Evolutionary conservation across 2,113 vertebrate genomes (phyloP).

Genomic region (Eudyptes chrysolophus): DNA sequence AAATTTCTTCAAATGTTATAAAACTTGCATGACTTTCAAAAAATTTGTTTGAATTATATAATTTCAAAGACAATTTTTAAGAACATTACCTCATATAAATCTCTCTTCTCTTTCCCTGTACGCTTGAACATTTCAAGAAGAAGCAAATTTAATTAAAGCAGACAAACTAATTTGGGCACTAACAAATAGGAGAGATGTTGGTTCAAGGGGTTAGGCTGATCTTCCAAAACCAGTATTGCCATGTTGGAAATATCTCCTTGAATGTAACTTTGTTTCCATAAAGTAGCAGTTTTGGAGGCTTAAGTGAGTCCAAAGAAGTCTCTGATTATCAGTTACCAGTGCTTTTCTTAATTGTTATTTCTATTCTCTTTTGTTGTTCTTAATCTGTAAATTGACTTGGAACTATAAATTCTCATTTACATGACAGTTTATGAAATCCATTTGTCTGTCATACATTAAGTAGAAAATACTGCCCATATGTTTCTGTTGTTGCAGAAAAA

Average conservation of each 20-base stretch:
- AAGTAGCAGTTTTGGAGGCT: background rate
- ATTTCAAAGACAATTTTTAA: background rate
- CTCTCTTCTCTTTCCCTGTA: background rate
- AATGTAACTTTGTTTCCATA: background rate
- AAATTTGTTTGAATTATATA: background rate
- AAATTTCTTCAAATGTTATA: background rate
- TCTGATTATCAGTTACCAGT: background rate
- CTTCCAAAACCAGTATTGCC: background rate
- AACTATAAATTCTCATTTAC: background rate
- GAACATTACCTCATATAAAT: background rate
- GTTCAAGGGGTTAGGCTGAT: background rate
- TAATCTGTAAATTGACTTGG: background rate
- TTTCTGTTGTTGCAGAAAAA: background rate
- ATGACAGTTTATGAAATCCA: background rate
- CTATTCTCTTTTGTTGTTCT: background rate
- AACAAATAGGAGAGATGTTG: background rate
- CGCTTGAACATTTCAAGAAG: background rate
- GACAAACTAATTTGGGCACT: background rate
- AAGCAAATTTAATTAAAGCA: background rate
- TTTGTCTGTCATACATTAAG: background rate
- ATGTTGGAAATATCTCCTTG: background rate
- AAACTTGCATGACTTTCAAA: background rate
- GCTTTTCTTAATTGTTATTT: background rate
- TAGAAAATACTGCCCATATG: background rate
- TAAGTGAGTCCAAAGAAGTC: background rate